phyloP scores from a whole-genome alignment of 1,140 invertebrate genomes.

The Aphelenchoides avenae region DNA sequence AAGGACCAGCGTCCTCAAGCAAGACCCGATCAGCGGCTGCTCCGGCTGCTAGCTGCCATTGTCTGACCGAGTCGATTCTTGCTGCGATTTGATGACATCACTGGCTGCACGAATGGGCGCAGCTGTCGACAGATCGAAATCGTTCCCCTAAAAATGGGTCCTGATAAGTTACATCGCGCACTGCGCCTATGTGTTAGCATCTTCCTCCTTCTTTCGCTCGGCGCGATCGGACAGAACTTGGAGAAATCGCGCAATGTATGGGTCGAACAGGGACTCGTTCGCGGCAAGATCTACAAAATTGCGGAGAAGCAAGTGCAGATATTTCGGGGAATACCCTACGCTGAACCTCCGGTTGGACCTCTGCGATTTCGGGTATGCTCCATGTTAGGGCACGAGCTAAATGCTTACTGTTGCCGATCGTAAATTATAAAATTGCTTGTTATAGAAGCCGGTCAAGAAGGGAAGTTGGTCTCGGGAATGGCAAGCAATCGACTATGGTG shows the following conservation, averaged over 20 bases:
- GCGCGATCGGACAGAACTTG: too few relatives aligned
- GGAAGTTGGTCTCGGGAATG: slow-evolving; percentile 55
- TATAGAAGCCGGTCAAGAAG: slow-evolving; percentile 56
- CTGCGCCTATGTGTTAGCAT: too few relatives aligned
- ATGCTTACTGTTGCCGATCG: slow-evolving; percentile 60
- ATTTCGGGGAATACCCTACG: slow-evolving; percentile 55
- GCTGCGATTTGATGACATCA: too few relatives aligned
- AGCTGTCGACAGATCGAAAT: too few relatives aligned
- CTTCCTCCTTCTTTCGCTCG: too few relatives aligned
- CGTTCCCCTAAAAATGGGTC: too few relatives aligned
- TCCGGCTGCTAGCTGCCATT: too few relatives aligned
- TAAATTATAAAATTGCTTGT: slow-evolving; percentile 9
- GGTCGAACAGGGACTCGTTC: slow-evolving; percentile 56
- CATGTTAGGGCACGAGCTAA: neutral
- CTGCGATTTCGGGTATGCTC: slow-evolving; percentile 69
- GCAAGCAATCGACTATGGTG: slow-evolving; percentile 51
- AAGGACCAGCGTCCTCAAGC: too few relatives aligned
- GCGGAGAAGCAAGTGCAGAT: slow-evolving; percentile 52
- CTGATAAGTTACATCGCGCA: too few relatives aligned
- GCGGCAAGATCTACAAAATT: slow-evolving; percentile 58
- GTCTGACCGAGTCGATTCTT: too few relatives aligned
- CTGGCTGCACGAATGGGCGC: too few relatives aligned
- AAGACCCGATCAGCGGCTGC: too few relatives aligned
- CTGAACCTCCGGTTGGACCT: slow-evolving; percentile 68
- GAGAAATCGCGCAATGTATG: slow-evolving; percentile 57